These are phyloP conservation scores for Polydrusus tereticollis DNA, from an alignment of 2,888 invertebrate species.

Conservation along the genomic window DNA sequence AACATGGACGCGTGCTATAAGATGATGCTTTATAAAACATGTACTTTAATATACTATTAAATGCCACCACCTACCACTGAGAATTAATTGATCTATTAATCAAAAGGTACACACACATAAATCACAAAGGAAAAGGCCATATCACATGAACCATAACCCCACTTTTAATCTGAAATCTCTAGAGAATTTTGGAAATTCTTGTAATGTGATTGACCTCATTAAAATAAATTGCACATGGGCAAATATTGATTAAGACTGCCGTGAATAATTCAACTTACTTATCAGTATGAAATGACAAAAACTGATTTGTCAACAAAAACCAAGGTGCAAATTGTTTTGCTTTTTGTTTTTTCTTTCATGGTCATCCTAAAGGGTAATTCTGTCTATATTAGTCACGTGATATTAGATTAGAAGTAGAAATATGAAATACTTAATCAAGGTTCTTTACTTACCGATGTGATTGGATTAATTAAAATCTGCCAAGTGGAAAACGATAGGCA, in stretches of 20 bases:
- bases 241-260: neutral
- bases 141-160: neutral
- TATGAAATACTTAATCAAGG: no score
- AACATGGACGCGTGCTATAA: no score
- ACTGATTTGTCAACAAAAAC: slow-evolving; percentile 1
- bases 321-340: neutral
- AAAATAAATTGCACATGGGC: slow-evolving; percentile 3
- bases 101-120: neutral
- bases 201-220: slow-evolving; percentile 1
- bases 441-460: slow-evolving; percentile 7
- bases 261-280: neutral
- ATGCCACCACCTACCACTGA: neutral
- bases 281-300: neutral
- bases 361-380: neutral
- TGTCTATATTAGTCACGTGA: neutral
- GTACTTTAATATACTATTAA: no score
- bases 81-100: neutral
- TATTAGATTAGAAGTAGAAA: neutral
- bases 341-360: neutral
- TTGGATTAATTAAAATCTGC: neutral
- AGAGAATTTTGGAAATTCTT: neutral
- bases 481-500: slow-evolving; percentile 23
- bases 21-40: no score
- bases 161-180: neutral
- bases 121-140: neutral